A percentile compares a stretch with the other conserved stretches of the same genome.
Conservation (phyloP, 1,140 invertebrate species). For the Euwallacea fornicatus region DNA sequence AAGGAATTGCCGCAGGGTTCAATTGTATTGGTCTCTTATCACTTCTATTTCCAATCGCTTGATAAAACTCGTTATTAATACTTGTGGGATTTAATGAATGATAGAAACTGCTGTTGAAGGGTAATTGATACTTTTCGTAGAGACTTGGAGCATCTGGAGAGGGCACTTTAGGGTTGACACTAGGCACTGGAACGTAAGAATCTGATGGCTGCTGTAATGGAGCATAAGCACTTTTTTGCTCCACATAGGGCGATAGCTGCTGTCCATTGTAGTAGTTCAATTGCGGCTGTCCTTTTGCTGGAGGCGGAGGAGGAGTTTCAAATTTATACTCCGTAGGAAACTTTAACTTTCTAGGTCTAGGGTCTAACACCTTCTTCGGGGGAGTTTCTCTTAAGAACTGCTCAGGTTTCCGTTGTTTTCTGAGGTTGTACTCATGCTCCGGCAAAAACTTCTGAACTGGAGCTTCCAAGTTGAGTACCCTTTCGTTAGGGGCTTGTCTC, state of each 20-base stretch:
- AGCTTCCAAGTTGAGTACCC: slow-evolving; percentile 57
- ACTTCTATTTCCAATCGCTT: slow-evolving; percentile 19
- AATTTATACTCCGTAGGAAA: slow-evolving; percentile 40
- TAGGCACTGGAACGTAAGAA: slow-evolving; percentile 34
- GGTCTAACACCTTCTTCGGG: slow-evolving; percentile 27
- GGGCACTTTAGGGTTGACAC: slow-evolving; percentile 32
- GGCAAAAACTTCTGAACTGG: slow-evolving; percentile 53
- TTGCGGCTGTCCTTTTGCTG: slow-evolving; percentile 22
- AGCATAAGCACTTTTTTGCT: slow-evolving; percentile 10
- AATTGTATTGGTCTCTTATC: neutral
- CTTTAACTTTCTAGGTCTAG: slow-evolving; percentile 33
- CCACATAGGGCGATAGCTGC: slow-evolving; percentile 17
- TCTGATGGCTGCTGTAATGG: slow-evolving; percentile 11
- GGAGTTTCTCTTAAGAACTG: slow-evolving; percentile 41
- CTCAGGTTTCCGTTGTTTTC: slow-evolving; percentile 30
- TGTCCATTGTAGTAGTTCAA: slow-evolving; percentile 23
- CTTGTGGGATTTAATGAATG: slow-evolving; percentile 38
- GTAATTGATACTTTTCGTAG: slow-evolving; percentile 38
- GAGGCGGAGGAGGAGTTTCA: slow-evolving; percentile 38
- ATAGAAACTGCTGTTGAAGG: slow-evolving; percentile 41
- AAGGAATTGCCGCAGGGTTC: slow-evolving; percentile 14
- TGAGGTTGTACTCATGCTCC: slow-evolving; percentile 45
- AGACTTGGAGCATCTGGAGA: slow-evolving; percentile 35
- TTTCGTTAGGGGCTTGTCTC: slow-evolving; percentile 53
- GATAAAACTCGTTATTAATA: slow-evolving; percentile 41